Conservation (phyloP, 30 jellyfish, hydroid and myxozoan genomes). For the Haliclystus octoradiatus region DNA sequence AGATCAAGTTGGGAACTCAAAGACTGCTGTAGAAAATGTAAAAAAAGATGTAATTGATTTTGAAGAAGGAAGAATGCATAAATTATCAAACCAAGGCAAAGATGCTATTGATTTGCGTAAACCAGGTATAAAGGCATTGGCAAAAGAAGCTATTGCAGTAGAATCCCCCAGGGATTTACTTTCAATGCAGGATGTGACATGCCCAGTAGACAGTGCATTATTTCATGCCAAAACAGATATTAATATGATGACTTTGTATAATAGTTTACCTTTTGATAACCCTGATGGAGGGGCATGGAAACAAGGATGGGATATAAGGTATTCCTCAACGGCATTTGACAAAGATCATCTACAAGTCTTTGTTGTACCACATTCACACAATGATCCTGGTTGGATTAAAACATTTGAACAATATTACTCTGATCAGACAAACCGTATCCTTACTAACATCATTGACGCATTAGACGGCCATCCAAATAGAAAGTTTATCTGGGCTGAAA, state of each 20-base stretch:
- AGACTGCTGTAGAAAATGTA: slow-evolving; percentile 5
- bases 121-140: too few relatives aligned
- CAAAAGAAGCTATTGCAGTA: too few relatives aligned
- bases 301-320: slow-evolving; percentile 83
- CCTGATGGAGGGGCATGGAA: slow-evolving; percentile 91
- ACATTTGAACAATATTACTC: slow-evolving; percentile 65
- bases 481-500: slow-evolving; percentile 92
- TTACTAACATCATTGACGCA: slow-evolving; percentile 68
- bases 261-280: slow-evolving; percentile 59
- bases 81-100: too few relatives aligned
- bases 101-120: too few relatives aligned
- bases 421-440: slow-evolving; percentile 68
- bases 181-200: too few relatives aligned
- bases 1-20: slow-evolving; percentile 8
- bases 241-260: slow-evolving; percentile 64
- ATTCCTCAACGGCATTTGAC: slow-evolving; percentile 45
- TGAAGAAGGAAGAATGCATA: slow-evolving; percentile 1
- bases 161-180: too few relatives aligned
- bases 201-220: too few relatives aligned
- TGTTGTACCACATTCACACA: slow-evolving; percentile 84
- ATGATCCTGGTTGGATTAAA: slow-evolving; percentile 93
- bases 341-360: slow-evolving; percentile 51
- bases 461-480: slow-evolving; percentile 48
- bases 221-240: not conserved
- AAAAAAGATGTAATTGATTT: slow-evolving; percentile 16